Evolutionary conservation across 2,113 vertebrate genomes (phyloP).

Genomic region (Paramisgurnus dabryanus): DNA sequence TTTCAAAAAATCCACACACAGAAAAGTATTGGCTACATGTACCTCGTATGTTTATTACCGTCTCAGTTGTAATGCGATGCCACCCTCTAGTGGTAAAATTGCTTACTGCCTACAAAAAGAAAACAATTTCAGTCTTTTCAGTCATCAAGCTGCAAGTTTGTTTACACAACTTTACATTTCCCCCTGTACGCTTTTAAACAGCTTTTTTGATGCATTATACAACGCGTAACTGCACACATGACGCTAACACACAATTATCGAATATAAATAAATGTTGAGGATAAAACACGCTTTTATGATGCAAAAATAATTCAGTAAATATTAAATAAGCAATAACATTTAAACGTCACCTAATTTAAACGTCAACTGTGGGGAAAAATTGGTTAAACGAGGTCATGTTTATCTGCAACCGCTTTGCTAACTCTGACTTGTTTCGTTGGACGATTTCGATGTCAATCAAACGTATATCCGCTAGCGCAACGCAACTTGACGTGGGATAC

Average conservation of each 20-base stretch:
- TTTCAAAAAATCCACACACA: not conserved
- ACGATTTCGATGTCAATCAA: constrained; percentile 23
- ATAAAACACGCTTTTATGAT: no score
- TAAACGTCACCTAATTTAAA: not conserved
- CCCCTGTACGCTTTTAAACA: no score
- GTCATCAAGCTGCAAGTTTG: no score
- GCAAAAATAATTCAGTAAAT: no score
- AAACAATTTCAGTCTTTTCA: no score
- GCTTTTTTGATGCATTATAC: not conserved
- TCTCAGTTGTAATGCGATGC: not conserved
- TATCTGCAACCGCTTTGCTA: not conserved
- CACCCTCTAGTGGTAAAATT: not conserved
- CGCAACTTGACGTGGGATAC: not conserved
- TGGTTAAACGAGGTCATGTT: constrained; percentile 11
- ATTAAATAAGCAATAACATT: no score
- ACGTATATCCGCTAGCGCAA: not conserved
- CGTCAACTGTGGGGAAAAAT: not conserved
- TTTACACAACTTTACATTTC: no score
- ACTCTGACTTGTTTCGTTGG: not conserved
- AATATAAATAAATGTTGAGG: not conserved
- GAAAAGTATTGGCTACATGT: not conserved
- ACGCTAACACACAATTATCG: not conserved
- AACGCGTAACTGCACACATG: not conserved
- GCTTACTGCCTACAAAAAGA: not conserved
- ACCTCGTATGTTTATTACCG: not conserved